phyloP scores from a whole-genome alignment of 2,797 vertebrate genomes.

The Ciconia nigra region DNA sequence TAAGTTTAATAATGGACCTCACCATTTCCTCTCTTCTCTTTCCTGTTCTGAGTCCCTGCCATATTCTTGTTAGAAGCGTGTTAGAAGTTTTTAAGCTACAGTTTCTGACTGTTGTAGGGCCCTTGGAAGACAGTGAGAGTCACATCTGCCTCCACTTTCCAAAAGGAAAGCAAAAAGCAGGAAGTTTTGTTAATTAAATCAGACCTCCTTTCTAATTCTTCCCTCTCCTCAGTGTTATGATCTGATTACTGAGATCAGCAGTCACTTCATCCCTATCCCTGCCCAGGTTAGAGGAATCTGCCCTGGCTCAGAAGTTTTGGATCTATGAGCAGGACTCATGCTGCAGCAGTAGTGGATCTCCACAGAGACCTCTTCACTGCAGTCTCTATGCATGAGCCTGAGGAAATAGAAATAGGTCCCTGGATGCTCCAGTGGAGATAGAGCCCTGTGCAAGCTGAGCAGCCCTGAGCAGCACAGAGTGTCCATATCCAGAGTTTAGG shows the following conservation, averaged over 20 bases:
- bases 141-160: background rate
- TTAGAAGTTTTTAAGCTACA: background rate
- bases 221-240: background rate
- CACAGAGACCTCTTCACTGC: background rate
- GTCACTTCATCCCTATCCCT: background rate
- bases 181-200: background rate
- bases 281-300: background rate
- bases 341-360: background rate
- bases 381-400: background rate
- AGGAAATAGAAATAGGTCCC: background rate
- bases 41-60: background rate
- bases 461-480: background rate
- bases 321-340: background rate
- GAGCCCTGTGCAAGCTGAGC: background rate
- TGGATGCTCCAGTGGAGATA: background rate
- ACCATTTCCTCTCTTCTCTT: background rate
- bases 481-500: background rate
- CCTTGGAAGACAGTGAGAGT: background rate
- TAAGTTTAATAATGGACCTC: background rate
- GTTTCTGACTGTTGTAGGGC: background rate
- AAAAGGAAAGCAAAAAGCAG: background rate
- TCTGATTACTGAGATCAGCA: background rate
- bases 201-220: background rate
- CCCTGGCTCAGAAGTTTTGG: background rate
- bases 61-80: background rate